Percentiles rank a stretch among this genome's conserved stretches.
Conservation (phyloP, 1,140 invertebrate species). For the Macrobrachium rosenbergii region DNA sequence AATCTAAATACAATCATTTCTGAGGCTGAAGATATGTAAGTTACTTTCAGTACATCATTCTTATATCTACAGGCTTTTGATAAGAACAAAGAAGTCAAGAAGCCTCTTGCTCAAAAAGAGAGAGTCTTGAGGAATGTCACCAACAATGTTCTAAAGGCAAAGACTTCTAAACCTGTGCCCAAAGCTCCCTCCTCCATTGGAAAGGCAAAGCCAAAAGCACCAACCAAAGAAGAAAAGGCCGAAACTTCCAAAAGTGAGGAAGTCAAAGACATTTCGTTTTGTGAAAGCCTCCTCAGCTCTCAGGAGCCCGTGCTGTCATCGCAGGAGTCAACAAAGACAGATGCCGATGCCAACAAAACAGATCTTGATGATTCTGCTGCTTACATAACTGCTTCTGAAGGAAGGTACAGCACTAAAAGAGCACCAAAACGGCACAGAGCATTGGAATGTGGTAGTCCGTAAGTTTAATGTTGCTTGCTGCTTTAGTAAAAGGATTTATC, state of each 20-base stretch:
- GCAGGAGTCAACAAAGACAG: slow-evolving; percentile 34
- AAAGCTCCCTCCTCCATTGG: neutral
- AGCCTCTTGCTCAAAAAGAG: slow-evolving; percentile 36
- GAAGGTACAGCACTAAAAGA: slow-evolving; percentile 40
- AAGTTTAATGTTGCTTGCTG: slow-evolving; percentile 17
- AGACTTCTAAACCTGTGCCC: slow-evolving; percentile 18
- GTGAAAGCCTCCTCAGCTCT: slow-evolving; percentile 45
- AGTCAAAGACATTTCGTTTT: slow-evolving; percentile 38
- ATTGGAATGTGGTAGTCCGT: slow-evolving; percentile 25
- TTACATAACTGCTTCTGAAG: slow-evolving; percentile 64
- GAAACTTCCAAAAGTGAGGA: neutral
- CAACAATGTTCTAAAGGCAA: slow-evolving; percentile 2
- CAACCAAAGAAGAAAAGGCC: neutral
- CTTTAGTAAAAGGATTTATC: neutral
- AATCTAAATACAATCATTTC: too few relatives aligned
- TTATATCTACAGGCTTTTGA: slow-evolving; percentile 54
- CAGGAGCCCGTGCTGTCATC: slow-evolving; percentile 2
- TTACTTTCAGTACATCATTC: neutral
- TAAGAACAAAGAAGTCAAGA: slow-evolving; percentile 46
- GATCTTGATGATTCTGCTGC: slow-evolving; percentile 56
- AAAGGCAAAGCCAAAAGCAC: neutral
- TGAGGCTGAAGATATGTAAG: too few relatives aligned
- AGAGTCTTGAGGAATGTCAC: slow-evolving; percentile 25
- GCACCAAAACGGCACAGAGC: neutral
- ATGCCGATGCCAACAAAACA: slow-evolving; percentile 33